Evolutionary conservation across 2,113 vertebrate species (phyloP), one percentile per base, ranked within the genome.

Genomic region (Pterocles gutturalis): DNA sequence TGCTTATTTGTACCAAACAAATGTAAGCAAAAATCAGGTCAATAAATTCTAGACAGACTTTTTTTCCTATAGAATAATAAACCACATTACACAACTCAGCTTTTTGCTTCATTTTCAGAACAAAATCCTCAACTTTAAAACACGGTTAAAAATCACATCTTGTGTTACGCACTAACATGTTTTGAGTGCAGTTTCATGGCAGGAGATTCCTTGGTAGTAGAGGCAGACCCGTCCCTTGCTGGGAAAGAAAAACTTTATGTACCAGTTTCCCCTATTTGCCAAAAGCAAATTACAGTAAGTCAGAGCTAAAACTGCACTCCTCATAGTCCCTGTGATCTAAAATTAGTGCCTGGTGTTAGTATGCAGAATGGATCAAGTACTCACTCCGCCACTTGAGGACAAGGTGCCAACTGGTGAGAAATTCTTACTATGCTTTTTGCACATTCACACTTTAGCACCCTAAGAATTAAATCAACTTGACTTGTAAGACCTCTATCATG

Each of bases 371-470:
- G 88, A 92, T 96, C 88, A 91, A 96, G 81, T 54, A 72, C 86
- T 87, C n/a, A 70, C 77, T 66, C 86, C 72, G 64, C 77, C 61
- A 72, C 87, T 46, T 46, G 80, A 91, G 75, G 83, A 95, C 53
- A 93, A 89, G 84, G 86, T 82, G 87, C 93, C 96, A 96, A 72
- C 5, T 96, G 91, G 81, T 87, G 94, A 94, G 83, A 96, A 95
- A 95, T 94, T 94, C 81, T 94, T 96, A 92, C 91, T 94, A 58
- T 48, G 77, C 81, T 95, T 95, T 96, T 95, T 83, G 70, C 93
- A 96, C 66, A 4, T 96, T 97, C 81, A 77, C 94, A 93, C 92
- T 94, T 95, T 94, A 87, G 81, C 95, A 97, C 89, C 77, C 75
- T 28, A 96, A 93, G 91, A 85, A 89, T 80, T 64, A 87, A 92